These are phyloP conservation scores for Kryptolebias ocellatus DNA, from an alignment of 2,797 vertebrate genomes.

Conservation along the genomic window DNA sequence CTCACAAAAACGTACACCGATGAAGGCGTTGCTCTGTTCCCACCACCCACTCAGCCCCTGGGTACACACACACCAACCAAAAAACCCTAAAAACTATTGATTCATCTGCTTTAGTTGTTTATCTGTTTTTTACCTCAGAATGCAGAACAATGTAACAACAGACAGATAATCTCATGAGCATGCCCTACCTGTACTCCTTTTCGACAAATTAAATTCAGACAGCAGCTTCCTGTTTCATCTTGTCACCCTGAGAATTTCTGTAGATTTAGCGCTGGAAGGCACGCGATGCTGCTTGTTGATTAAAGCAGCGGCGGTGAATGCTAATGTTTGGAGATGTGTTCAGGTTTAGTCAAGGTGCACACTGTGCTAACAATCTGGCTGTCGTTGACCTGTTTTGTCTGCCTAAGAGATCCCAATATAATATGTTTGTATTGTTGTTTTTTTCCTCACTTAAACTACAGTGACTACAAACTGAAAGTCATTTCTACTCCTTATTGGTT, in stretches of 20 bases:
- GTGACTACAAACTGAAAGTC: conserved; percentile 2
- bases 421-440: background rate
- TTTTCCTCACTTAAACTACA: conserved; percentile 3
- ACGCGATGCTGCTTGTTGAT: conserved; percentile 78
- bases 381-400: conserved; percentile 21
- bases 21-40: background rate
- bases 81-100: background rate
- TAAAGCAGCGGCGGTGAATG: conserved; percentile 79
- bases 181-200: conserved; percentile 38
- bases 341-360: conserved; percentile 46
- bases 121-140: background rate
- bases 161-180: conserved; percentile 48
- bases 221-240: conserved; percentile 57
- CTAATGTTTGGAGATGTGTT: conserved; percentile 72
- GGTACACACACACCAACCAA: background rate
- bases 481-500: background rate
- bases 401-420: conserved; percentile 14
- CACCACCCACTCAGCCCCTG: background rate
- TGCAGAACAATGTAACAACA: conserved; percentile 9
- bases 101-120: background rate
- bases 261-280: conserved; percentile 81
- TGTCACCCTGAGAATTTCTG: conserved; percentile 82
- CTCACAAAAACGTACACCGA: background rate
- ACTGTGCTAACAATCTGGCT: conserved; percentile 30
- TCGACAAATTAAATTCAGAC: conserved; percentile 77